These are phyloP conservation scores for Steatornis caripensis DNA, from an alignment of 2,113 vertebrate genomes.

Conservation along the genomic window DNA sequence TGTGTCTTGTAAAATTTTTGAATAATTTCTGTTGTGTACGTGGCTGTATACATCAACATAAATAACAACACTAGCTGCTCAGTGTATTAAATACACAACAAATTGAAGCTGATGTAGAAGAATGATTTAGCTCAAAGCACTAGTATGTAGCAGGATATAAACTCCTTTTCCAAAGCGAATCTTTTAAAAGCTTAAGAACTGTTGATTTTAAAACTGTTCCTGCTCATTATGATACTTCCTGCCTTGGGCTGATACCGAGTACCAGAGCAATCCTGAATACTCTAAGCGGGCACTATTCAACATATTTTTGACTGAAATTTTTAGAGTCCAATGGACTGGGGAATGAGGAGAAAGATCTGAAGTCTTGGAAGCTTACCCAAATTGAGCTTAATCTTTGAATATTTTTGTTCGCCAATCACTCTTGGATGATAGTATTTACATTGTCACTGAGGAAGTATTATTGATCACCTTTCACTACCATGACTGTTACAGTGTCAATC, in stretches of 20 bases:
- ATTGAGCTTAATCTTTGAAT: not conserved
- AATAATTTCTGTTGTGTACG: not conserved
- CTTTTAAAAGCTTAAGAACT: not conserved
- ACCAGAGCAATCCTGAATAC: not conserved
- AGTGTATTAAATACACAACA: not conserved
- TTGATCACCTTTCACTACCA: not conserved
- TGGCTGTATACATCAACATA: not conserved
- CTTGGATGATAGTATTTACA: not conserved
- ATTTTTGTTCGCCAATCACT: not conserved
- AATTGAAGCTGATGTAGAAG: not conserved
- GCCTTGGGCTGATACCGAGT: not conserved
- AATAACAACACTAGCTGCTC: not conserved
- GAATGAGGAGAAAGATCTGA: not conserved
- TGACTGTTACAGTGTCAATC: slow-evolving; percentile 14
- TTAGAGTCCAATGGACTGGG: not conserved
- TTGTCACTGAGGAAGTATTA: slow-evolving; percentile 5
- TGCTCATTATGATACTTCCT: not conserved
- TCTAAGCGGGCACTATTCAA: not conserved
- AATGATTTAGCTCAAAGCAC: not conserved
- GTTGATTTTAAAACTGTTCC: not conserved
- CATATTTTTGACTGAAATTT: not conserved
- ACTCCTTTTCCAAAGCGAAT: not conserved
- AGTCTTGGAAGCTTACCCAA: not conserved
- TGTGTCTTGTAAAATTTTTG: not conserved
- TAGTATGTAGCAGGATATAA: not conserved